phyloP scores from a whole-genome alignment of 1,140 invertebrate species.

The Nymphalis io region DNA sequence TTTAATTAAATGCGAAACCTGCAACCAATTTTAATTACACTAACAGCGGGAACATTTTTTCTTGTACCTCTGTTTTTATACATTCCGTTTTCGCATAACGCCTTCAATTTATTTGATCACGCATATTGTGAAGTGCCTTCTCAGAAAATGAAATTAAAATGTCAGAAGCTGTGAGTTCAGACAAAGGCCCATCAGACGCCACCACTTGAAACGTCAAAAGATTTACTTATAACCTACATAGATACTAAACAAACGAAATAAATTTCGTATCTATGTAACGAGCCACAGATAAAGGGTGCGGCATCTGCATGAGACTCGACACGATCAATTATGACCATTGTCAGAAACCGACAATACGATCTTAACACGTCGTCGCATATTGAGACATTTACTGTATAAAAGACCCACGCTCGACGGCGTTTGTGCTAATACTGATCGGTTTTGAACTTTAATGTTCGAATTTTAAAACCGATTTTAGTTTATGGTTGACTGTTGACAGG shows the following conservation, averaged over 20 bases:
- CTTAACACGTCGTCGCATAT: constrained; percentile 65
- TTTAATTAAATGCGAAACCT: constrained; percentile 11
- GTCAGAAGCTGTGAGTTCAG: constrained; percentile 47
- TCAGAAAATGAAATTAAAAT: constrained; percentile 52
- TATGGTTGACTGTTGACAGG: constrained; percentile 56
- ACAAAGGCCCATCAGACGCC: constrained; percentile 40
- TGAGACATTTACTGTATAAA: constrained; percentile 51
- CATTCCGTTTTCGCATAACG: constrained; percentile 20
- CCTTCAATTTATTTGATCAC: constrained; percentile 34
- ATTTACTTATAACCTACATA: constrained; percentile 58
- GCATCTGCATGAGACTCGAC: constrained; percentile 60
- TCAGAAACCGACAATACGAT: constrained; percentile 61
- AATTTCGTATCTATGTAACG: constrained; percentile 56
- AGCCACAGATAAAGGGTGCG: constrained; percentile 65
- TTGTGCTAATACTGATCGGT: constrained; percentile 1
- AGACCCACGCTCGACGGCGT: constrained; percentile 42
- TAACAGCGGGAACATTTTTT: constrained; percentile 13
- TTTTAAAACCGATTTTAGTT: constrained; percentile 41
- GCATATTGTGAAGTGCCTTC: constrained; percentile 39
- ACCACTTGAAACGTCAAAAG: constrained; percentile 59
- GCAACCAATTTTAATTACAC: constrained; percentile 18
- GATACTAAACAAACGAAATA: constrained; percentile 63
- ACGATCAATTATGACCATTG: constrained; percentile 76
- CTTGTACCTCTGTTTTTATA: constrained; percentile 10
- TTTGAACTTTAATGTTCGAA: constrained; percentile 43